Percentiles rank a stretch among this genome's conserved stretches.
phyloP scores from a whole-genome alignment of 2,888 invertebrate species.

The Yponomeuta cagnagella region DNA sequence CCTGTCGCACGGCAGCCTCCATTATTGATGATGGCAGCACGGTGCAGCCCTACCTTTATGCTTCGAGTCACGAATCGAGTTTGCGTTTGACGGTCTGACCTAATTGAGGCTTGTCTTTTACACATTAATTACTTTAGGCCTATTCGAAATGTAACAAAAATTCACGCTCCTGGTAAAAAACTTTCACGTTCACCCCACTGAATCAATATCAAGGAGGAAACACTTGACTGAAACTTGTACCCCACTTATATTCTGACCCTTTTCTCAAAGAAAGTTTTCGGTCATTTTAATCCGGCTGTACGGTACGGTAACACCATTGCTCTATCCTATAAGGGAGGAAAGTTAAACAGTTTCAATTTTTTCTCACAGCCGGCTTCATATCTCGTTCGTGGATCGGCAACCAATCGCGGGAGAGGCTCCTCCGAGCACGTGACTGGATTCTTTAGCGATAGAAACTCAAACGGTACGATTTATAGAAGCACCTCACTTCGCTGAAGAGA shows the following conservation, averaged over 20 bases:
- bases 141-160: neutral
- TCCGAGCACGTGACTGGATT: constrained; percentile 48
- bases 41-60: constrained; percentile 16
- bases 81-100: constrained; percentile 12
- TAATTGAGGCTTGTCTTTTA: neutral
- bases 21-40: constrained; percentile 48
- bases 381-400: constrained; percentile 47
- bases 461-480: neutral
- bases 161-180: neutral
- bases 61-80: constrained; percentile 16
- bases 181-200: neutral
- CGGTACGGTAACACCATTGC: neutral
- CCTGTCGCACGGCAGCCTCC: constrained; percentile 40
- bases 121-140: neutral
- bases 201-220: neutral
- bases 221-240: neutral
- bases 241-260: neutral
- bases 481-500: neutral
- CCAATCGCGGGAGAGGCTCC: constrained; percentile 48
- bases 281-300: neutral
- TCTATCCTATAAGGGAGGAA: constrained; percentile 19
- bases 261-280: neutral
- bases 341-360: constrained; percentile 41
- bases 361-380: constrained; percentile 26
- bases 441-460: constrained; percentile 17